A percentile compares a stretch with the other conserved stretches of the same genome.
These are phyloP conservation scores for Carassius auratus DNA, from an alignment of 2,113 vertebrate genomes.

Conservation along the genomic window DNA sequence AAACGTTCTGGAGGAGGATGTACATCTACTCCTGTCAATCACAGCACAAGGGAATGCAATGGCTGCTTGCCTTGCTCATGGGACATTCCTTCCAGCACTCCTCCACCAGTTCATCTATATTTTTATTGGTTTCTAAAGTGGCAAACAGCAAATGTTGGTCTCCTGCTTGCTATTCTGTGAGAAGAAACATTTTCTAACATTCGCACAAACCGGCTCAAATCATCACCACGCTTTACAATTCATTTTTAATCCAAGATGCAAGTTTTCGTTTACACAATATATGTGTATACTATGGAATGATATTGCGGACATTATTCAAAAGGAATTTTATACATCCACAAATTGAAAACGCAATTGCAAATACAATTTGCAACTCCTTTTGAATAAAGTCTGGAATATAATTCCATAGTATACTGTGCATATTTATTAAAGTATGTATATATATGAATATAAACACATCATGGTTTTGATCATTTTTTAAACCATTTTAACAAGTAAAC, in stretches of 20 bases:
- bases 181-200: neutral
- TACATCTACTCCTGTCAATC: slow-evolving; percentile 15
- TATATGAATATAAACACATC: neutral
- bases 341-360: too few species aligned
- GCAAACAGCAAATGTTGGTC: neutral
- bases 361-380: too few species aligned
- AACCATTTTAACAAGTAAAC: neutral
- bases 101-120: neutral
- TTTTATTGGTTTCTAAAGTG: neutral
- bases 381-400: too few species aligned
- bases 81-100: neutral
- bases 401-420: too few species aligned
- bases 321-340: too few species aligned
- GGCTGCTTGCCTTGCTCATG: neutral
- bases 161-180: neutral
- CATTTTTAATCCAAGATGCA: too few species aligned
- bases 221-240: neutral
- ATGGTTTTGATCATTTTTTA: neutral
- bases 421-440: too few species aligned
- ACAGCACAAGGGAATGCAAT: neutral
- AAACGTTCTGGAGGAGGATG: neutral
- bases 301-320: too few species aligned
- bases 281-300: too few species aligned
- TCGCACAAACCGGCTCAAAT: neutral
- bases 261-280: too few species aligned